Percentiles rank a stretch among this genome's conserved stretches.
phyloP scores from a whole-genome alignment of 1,140 invertebrate species.

The Agraylea sexmaculata region DNA sequence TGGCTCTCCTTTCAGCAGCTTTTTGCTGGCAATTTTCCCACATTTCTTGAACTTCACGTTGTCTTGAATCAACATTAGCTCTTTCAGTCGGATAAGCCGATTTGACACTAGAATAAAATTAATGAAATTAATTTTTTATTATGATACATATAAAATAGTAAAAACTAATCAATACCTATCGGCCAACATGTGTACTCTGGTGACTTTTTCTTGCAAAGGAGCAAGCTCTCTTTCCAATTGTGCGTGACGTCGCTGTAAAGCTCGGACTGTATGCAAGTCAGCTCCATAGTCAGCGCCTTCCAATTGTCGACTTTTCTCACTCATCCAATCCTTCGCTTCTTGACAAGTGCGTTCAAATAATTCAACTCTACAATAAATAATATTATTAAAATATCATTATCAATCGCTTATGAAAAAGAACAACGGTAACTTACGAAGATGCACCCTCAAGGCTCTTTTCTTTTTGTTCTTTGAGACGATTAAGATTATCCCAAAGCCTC shows the following conservation, averaged over 20 bases:
- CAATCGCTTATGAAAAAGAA: too few species aligned
- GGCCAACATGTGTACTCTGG: conserved; percentile 66
- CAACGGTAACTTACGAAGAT: conserved; percentile 48
- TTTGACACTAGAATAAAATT: conserved; percentile 55
- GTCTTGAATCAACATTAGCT: conserved; percentile 70
- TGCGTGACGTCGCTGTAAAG: conserved; percentile 77
- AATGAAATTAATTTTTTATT: conserved; percentile 1
- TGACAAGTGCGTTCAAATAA: conserved; percentile 88
- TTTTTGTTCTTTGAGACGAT: conserved; percentile 79
- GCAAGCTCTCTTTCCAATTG: conserved; percentile 82
- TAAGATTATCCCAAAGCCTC: conserved; percentile 77
- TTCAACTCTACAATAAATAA: conserved; percentile 66
- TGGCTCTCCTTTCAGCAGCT: conserved; percentile 62
- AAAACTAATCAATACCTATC: too few species aligned
- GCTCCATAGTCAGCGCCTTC: conserved; percentile 67
- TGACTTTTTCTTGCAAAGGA: conserved; percentile 81
- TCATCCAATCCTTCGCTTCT: conserved; percentile 89
- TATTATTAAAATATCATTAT: too few species aligned
- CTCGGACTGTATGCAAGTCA: conserved; percentile 84
- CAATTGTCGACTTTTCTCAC: conserved; percentile 78
- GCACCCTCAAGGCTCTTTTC: conserved; percentile 86
- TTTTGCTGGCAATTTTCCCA: conserved; percentile 83
- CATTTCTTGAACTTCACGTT: conserved; percentile 73
- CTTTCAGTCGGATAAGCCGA: conserved; percentile 83
- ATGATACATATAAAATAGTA: background rate